phyloP scores from a whole-genome alignment of 2,888 invertebrate species.

The Celastrina argiolus region DNA sequence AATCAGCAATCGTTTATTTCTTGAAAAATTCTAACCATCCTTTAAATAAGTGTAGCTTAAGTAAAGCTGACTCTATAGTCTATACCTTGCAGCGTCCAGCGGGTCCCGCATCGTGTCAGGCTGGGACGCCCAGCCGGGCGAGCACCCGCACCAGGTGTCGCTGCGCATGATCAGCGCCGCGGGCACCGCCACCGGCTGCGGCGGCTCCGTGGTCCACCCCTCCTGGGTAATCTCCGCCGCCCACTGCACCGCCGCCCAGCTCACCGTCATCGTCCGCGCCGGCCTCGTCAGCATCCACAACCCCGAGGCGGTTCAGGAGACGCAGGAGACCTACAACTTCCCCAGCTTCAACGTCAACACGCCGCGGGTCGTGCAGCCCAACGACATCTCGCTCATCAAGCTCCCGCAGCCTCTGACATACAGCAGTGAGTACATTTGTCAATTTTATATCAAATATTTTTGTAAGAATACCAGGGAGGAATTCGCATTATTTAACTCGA shows the following conservation, averaged over 20 bases:
- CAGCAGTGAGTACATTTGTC: conserved; percentile 41
- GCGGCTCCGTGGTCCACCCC: conserved; percentile 54
- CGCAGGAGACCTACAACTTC: conserved; percentile 53
- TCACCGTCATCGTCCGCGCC: conserved; percentile 51
- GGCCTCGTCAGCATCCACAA: conserved; percentile 46
- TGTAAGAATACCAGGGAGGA: too few relatives aligned
- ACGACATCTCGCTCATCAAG: conserved; percentile 54
- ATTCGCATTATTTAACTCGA: too few relatives aligned
- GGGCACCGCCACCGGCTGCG: conserved; percentile 51
- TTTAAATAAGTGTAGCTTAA: neutral
- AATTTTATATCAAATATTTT: neutral
- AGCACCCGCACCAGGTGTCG: conserved; percentile 57
- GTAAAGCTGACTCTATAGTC: neutral
- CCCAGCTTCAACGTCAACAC: conserved; percentile 46
- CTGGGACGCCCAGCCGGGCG: conserved; percentile 56
- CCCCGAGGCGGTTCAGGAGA: conserved; percentile 51
- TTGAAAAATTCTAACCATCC: neutral
- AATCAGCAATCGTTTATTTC: too few relatives aligned
- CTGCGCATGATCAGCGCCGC: conserved; percentile 46
- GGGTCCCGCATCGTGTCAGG: conserved; percentile 57
- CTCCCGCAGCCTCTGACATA: conserved; percentile 43
- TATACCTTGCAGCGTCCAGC: neutral
- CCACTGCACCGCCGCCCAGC: conserved; percentile 61
- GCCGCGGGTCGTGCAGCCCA: conserved; percentile 49
- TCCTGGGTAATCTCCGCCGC: conserved; percentile 61